Conservation (phyloP, 2,113 vertebrate genomes). For the Naja naja region DNA sequence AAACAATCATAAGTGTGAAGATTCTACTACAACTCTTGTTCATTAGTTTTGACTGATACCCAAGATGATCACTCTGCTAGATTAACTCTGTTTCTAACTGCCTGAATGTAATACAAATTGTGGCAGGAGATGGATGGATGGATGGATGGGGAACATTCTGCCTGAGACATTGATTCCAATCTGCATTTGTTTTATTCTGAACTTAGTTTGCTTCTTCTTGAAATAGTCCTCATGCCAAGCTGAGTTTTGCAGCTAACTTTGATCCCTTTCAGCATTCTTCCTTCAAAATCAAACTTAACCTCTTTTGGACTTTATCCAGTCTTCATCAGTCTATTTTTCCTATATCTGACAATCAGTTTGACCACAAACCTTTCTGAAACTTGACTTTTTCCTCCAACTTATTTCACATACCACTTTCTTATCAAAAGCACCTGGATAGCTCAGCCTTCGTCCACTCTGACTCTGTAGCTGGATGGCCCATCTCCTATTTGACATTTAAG, state of each 20-base stretch:
- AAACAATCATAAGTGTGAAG: not conserved
- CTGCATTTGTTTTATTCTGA: not conserved
- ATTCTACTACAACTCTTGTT: not conserved
- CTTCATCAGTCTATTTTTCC: not conserved
- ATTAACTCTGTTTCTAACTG: not conserved
- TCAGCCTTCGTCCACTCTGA: not conserved
- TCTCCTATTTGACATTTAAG: not conserved
- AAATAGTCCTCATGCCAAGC: not conserved
- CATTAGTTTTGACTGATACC: not conserved
- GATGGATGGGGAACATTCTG: not conserved
- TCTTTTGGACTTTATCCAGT: not conserved
- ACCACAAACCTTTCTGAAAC: not conserved
- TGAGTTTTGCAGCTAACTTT: not conserved
- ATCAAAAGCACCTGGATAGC: not conserved
- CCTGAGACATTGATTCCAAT: not conserved
- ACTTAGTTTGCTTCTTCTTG: not conserved
- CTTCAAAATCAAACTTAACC: not conserved
- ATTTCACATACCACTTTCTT: not conserved
- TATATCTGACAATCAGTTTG: not conserved
- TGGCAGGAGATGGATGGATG: not conserved
- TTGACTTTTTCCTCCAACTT: not conserved
- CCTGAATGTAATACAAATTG: not conserved
- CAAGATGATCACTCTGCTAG: not conserved
- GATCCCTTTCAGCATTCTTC: not conserved
- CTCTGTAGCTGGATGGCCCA: no score